Evolutionary conservation across 2,888 invertebrate genomes (phyloP), one percentile per base, ranked within the genome.

Genomic region (Amphipyra tragopoginis): DNA sequence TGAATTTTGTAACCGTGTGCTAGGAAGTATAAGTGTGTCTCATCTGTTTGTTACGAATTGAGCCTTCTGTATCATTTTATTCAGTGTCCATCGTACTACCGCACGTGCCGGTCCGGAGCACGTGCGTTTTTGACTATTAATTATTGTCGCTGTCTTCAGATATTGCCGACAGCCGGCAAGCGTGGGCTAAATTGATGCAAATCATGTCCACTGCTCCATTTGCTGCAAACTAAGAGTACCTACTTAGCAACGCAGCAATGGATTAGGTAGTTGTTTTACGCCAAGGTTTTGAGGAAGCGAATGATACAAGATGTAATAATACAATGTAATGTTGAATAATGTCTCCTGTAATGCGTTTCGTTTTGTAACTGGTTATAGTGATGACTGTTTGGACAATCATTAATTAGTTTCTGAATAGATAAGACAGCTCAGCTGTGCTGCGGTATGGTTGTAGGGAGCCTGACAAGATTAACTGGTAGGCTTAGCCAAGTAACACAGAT

Each of bases 101-200:
- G 13, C 43, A 71, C 72, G 68, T 62, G 48, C 10, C 26, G 39
- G 13, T 15, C 10, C 3, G 8, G n/a, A 65, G 38, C 72, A 65
- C 68, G 58, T 72, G 58, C 49, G 11, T 14, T 44, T 42, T 43
- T 39, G 14, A 13, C 34, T 13, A 58, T 72, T 44, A 72, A 58
- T 65, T 57, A 36, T 52, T 34, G 36, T 71, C n/a, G 42, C 26
- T 34, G 42, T 58, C 34, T 50, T 44, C 29, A 50, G n/a, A 50
- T n/a, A 15, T 50, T 14, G n/a, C 49, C 56, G 39, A 9, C 15
- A 5, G 26, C 6, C 34, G 39, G 44, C 13, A 33, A 44, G 53
- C 66, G 42, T 54, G 53, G 49, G 42, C 44, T 11, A 29, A 14
- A 50, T 9, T 40, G 36, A 39, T n/a, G 7, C 13, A 9, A 71